These are phyloP conservation scores for Venustoraphidia nigricollis DNA, from an alignment of 2,888 invertebrate species.

Conservation along the genomic window DNA sequence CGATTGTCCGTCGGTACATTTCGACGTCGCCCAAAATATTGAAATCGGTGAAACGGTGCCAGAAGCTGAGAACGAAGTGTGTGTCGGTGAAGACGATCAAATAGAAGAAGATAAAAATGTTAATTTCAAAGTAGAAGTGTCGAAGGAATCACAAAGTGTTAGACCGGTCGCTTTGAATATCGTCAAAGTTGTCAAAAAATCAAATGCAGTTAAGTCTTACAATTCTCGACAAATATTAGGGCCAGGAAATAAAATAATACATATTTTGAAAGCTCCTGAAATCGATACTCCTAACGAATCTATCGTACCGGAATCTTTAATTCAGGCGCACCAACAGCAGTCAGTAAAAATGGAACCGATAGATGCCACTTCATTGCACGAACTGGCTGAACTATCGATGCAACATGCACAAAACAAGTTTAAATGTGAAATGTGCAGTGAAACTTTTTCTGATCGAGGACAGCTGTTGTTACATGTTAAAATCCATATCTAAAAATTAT, in stretches of 20 bases:
- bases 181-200: background rate
- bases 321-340: background rate
- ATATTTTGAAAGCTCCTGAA: background rate
- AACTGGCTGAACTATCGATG: conserved; percentile 34
- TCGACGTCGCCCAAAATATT: conserved; percentile 4
- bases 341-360: conserved; percentile 25
- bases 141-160: background rate
- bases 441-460: conserved; percentile 56
- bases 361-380: conserved; percentile 30
- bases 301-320: conserved; percentile 13
- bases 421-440: conserved; percentile 72
- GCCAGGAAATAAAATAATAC: background rate
- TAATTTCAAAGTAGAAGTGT: background rate
- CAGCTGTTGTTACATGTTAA: conserved; percentile 64
- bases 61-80: conserved; percentile 4
- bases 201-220: background rate
- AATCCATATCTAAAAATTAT: conserved; percentile 52
- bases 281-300: background rate
- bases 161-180: background rate
- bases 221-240: too few species aligned
- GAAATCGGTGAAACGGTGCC: conserved; percentile 3
- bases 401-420: conserved; percentile 32
- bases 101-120: background rate
- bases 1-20: background rate
- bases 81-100: conserved; percentile 1